These are phyloP conservation scores for Varanus komodoensis DNA, from an alignment of 2,113 vertebrate species.

Conservation along the genomic window DNA sequence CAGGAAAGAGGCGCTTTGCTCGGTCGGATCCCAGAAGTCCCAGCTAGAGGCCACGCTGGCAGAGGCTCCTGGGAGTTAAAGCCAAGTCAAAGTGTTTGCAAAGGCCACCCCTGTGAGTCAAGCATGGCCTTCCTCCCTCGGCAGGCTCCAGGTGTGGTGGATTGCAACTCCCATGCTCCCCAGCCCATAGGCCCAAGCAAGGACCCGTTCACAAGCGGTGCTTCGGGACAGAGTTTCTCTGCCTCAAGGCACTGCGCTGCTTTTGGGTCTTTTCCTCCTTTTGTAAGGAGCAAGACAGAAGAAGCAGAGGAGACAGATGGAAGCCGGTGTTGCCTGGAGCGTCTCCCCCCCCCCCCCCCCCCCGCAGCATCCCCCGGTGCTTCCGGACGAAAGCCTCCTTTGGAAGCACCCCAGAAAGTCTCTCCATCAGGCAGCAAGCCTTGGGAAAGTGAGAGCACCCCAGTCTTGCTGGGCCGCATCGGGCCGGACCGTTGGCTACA, in stretches of 20 bases:
- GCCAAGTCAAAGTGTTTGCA: not conserved
- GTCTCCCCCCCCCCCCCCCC: no score
- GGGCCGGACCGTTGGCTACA: not conserved
- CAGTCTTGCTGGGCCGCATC: not conserved
- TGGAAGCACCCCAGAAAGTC: not conserved
- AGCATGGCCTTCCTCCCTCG: no score
- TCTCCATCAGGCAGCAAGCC: not conserved
- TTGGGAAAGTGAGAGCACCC: not conserved
- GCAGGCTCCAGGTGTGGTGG: no score
- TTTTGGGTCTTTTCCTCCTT: no score
- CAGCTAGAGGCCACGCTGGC: not conserved
- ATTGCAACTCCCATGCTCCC: no score
- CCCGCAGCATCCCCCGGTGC: no score
- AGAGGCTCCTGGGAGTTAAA: not conserved
- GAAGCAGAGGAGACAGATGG: not conserved
- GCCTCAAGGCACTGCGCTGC: no score
- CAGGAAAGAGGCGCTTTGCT: not conserved
- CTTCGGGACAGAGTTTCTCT: not conserved
- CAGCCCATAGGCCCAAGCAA: no score
- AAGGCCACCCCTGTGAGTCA: no score
- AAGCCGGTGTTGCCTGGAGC: no score
- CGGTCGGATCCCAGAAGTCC: not conserved
- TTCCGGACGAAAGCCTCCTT: not conserved
- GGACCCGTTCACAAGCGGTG: not conserved
- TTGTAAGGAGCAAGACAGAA: not conserved